phyloP scores from a whole-genome alignment of 2,797 vertebrate genomes.

The Scleropages formosus region DNA sequence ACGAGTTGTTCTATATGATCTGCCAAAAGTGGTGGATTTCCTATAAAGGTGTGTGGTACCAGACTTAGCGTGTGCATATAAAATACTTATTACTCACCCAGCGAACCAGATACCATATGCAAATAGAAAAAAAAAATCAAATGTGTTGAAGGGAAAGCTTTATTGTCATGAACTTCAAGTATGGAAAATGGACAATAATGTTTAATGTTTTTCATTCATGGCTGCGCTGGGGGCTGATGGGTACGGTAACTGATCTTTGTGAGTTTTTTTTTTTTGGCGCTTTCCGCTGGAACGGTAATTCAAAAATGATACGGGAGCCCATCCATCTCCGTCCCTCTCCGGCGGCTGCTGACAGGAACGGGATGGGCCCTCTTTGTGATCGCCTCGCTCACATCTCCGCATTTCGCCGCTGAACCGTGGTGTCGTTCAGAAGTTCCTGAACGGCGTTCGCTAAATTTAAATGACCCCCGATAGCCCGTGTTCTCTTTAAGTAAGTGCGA shows the following conservation, averaged over 20 bases:
- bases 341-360: background rate
- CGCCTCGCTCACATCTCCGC: background rate
- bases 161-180: slow-evolving; percentile 33
- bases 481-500: background rate
- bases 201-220: slow-evolving; percentile 17
- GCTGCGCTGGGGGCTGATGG: slow-evolving; percentile 9
- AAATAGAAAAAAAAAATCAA: slow-evolving; percentile 28
- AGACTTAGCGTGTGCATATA: slow-evolving; percentile 19
- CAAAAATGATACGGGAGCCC: slow-evolving; percentile 22
- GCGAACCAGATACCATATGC: slow-evolving; percentile 17
- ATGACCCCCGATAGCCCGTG: background rate
- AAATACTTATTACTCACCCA: slow-evolving; percentile 25
- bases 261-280: background rate
- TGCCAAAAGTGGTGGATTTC: slow-evolving; percentile 8
- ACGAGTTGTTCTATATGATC: slow-evolving; percentile 22
- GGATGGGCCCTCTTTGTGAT: slow-evolving; percentile 11
- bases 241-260: background rate
- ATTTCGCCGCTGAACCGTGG: background rate
- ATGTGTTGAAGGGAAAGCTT: slow-evolving; percentile 27
- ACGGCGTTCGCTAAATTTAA: slow-evolving; percentile 15
- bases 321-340: slow-evolving; percentile 21
- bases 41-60: background rate
- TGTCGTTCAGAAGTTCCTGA: background rate
- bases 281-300: slow-evolving; percentile 18
- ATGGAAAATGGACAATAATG: slow-evolving; percentile 34